These are phyloP conservation scores for Rhingia campestris DNA, from an alignment of 2,888 invertebrate species.

Conservation along the genomic window DNA sequence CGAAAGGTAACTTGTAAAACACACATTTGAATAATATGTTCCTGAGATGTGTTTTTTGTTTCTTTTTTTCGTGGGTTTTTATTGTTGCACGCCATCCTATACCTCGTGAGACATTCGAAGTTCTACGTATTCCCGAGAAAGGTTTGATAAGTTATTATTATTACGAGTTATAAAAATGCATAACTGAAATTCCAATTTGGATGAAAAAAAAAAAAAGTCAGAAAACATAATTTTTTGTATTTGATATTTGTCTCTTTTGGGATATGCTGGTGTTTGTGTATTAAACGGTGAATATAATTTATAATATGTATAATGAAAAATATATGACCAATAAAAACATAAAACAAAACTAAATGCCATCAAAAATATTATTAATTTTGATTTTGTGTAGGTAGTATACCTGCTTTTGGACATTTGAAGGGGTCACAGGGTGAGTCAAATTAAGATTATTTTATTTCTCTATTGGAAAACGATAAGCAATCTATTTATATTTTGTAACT, in stretches of 20 bases:
- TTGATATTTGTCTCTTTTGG: slow-evolving; percentile 35
- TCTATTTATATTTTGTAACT: slow-evolving; percentile 4
- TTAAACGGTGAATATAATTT: slow-evolving; percentile 30
- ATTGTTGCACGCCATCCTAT: slow-evolving; percentile 33
- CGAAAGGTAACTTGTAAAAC: slow-evolving; percentile 72
- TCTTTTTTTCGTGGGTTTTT: slow-evolving; percentile 28
- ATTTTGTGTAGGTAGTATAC: not conserved
- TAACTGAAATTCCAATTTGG: slow-evolving; percentile 64
- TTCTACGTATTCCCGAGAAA: slow-evolving; percentile 47
- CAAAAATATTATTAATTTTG: slow-evolving; percentile 24
- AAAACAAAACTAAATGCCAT: slow-evolving; percentile 35
- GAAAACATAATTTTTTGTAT: slow-evolving; percentile 27
- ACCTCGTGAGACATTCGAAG: slow-evolving; percentile 48
- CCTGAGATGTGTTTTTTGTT: slow-evolving; percentile 37
- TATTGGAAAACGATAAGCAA: slow-evolving; percentile 10
- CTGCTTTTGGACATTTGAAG: slow-evolving; percentile 13
- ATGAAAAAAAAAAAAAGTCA: slow-evolving; percentile 29
- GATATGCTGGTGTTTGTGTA: slow-evolving; percentile 10
- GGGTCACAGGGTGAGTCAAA: not conserved
- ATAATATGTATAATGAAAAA: slow-evolving; percentile 28
- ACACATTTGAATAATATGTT: slow-evolving; percentile 70
- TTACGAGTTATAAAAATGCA: slow-evolving; percentile 64
- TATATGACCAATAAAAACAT: slow-evolving; percentile 32
- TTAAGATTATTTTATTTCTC: slow-evolving; percentile 17
- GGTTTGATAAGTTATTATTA: slow-evolving; percentile 57